Evolutionary conservation across 2,888 invertebrate species (phyloP), one percentile per base, ranked within the genome.

Genomic region (Epirrhoe alternata): DNA sequence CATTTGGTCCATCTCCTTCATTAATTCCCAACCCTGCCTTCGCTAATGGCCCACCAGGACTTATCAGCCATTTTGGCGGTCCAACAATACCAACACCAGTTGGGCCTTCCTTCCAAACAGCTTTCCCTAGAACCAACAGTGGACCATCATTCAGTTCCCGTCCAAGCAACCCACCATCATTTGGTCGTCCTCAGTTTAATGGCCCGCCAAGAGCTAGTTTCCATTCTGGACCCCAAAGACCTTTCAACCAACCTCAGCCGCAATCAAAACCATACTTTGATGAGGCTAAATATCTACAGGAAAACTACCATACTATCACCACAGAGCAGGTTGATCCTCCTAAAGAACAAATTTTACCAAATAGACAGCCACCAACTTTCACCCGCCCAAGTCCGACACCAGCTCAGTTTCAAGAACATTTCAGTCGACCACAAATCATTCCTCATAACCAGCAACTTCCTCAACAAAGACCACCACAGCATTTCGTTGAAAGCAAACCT

Each of bases 201-300:
- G 87, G 88, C 14, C 94, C 93, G 42, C 86, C 93, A 17, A 85
- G 90, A 76, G 64, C 82, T 14, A 85, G 84, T 64, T 93, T 94
- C 75, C 91, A 93, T 76, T 87, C 94, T 24, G 94, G 94, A 71
- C 89, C 94, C 12, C 94, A 94, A 79, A 89, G 94, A 74, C 94
- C 94, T 8, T 94, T 94, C 79, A 88, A 89, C 70, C 86, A 84
- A 72, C 85, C 86, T 61, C 84, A 84, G 62, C 79, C 87, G 45
- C 90, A 88, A 74, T 75, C 85, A 14, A 90, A 91, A 66, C 80
- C 82, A 50, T 93, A 86, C 77, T 94, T 94, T 68, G 93, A 94
- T 63, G 94, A 93, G 78, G 85, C 92, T 1, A 94, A 94, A 81
- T 93, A 94, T 73, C 83, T 94, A 61, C 93, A 94, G 80, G 93